Evolutionary conservation across 2,888 invertebrate genomes (phyloP).

Genomic region (Tribolium freemani): DNA sequence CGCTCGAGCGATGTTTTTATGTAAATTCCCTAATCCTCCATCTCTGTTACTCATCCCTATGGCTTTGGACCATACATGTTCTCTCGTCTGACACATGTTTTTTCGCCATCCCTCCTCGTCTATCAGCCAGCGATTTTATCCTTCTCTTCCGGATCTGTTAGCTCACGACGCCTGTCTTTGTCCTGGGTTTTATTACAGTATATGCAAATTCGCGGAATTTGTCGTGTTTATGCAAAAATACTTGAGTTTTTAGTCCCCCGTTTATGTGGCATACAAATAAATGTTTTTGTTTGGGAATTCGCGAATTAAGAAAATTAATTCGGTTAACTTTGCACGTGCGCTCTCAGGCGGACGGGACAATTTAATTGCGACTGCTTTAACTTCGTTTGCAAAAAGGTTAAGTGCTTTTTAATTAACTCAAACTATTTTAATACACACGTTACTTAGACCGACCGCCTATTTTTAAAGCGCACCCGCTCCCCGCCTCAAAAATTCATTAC

Average conservation of each 20-base stretch:
- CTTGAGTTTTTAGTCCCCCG: constrained; percentile 60
- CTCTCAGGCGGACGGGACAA: constrained; percentile 33
- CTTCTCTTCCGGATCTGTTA: constrained; percentile 36
- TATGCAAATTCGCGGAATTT: constrained; percentile 65
- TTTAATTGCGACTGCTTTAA: constrained; percentile 40
- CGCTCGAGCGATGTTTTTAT: constrained; percentile 55
- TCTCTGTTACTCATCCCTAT: constrained; percentile 60
- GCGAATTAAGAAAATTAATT: constrained; percentile 63
- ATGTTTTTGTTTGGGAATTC: constrained; percentile 61
- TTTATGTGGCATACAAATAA: constrained; percentile 61
- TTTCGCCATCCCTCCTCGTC: constrained; percentile 58
- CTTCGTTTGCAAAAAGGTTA: constrained; percentile 35
- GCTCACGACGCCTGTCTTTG: constrained; percentile 22
- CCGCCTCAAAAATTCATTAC: too few relatives aligned
- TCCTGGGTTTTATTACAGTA: constrained; percentile 56
- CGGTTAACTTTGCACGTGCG: constrained; percentile 48
- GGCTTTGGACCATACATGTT: constrained; percentile 60
- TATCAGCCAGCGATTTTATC: constrained; percentile 34
- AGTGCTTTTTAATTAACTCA: constrained; percentile 44
- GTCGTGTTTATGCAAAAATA: constrained; percentile 66
- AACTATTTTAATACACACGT: constrained; percentile 38
- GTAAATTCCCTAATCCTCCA: constrained; percentile 58
- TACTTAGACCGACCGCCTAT: constrained; percentile 7
- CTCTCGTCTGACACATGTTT: constrained; percentile 65
- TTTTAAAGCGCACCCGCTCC: not conserved